These are phyloP conservation scores for Holocentrus rufus DNA, from an alignment of 2,797 vertebrate genomes.

Conservation along the genomic window DNA sequence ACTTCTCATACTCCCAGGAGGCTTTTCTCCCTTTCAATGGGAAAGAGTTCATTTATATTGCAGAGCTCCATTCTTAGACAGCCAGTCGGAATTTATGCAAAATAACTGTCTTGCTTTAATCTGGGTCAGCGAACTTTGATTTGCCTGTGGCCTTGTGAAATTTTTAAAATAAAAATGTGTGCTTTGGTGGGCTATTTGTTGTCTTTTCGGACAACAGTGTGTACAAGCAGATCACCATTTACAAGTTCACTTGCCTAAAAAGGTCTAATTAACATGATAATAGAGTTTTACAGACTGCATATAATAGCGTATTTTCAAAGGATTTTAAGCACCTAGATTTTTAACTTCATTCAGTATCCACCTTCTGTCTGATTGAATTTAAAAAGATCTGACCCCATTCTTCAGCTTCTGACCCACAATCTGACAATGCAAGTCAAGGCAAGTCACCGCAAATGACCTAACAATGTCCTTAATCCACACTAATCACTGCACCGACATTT, in stretches of 20 bases:
- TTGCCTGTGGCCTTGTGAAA: no score
- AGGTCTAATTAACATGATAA: constrained; percentile 23
- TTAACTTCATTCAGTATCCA: constrained; percentile 11
- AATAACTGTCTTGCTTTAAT: no score
- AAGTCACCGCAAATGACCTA: not conserved
- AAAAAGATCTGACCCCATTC: not conserved
- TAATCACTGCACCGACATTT: not conserved
- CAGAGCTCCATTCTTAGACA: no score
- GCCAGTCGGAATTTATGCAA: no score
- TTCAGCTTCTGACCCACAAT: not conserved
- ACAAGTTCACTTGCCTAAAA: constrained; percentile 30
- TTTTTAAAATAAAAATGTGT: not conserved
- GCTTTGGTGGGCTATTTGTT: constrained; percentile 4
- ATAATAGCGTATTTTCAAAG: constrained; percentile 9
- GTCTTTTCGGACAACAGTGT: constrained; percentile 20
- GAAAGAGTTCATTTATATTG: no score
- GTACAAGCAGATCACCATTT: constrained; percentile 22
- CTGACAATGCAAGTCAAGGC: not conserved
- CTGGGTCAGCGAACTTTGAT: no score
- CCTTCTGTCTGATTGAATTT: constrained; percentile 20
- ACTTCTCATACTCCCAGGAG: no score
- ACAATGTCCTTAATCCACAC: not conserved
- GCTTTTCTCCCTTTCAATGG: no score
- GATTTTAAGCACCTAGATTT: constrained; percentile 44
- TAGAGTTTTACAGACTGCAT: not conserved